Evolutionary conservation across 2,888 invertebrate species (phyloP), one percentile per base, ranked within the genome.

Genomic region (Pandemis corylana): DNA sequence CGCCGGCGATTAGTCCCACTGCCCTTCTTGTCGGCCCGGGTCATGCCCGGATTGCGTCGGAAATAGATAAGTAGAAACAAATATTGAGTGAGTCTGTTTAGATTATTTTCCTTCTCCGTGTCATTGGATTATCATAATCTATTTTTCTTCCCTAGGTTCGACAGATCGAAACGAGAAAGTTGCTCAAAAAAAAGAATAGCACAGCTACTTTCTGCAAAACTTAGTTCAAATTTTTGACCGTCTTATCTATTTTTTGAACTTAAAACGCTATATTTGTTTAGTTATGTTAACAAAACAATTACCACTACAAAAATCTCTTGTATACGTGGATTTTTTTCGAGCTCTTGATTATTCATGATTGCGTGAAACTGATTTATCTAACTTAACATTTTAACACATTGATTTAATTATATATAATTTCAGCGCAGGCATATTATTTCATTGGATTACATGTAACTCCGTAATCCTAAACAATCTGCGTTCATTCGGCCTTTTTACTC

Each of bases 1-100:
- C 78, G 82, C 79, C 82, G 63, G 89, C 89, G 93, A 94, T 94
- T 94, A 94, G 89, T 77, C 87, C 85, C 84, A 85, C 87, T 89
- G 90, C 88, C 91, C 90, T 89, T 82, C 86, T 86, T 86, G 85
- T 79, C 80, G 80, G 83, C 82, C 81, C 85, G 84, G 86, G 81
- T 86, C 86, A 87, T 81, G 82, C 84, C 79, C 83, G 83, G 82
- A 83, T 85, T 80, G 82, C 79, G 80, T 77, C 76, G 78, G 81
- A 86, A 81, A 80, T 79, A 88, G 90, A 90, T 90, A 88, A 90
- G 90, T 90, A 87, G 78, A 87, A 85, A 83, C 81, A 82, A 83
- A 83, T 84, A 84, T 86, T 84, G 80, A 83, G 81, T 79, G 59
- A 63, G 66, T 78, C 66, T 75, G 76, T 69, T 69, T 77, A 71